Percentiles rank a stretch among this genome's conserved stretches.
Conservation (phyloP, 2,113 vertebrate species). For the Engraulis encrasicolus region DNA sequence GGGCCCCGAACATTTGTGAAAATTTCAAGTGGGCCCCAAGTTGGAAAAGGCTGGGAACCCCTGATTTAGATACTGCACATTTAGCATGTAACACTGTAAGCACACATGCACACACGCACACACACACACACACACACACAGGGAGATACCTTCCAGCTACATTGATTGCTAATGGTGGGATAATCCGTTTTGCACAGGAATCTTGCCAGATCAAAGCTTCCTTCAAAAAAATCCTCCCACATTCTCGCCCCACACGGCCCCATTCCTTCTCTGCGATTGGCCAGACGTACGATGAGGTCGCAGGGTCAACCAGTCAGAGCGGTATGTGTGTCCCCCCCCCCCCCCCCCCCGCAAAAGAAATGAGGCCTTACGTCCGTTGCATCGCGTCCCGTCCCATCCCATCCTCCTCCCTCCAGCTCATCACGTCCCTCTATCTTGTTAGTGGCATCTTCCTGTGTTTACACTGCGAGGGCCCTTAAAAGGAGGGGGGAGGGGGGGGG, state of each 20-base stretch:
- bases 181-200: not conserved
- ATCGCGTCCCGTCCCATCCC: too few relatives aligned
- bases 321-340: too few relatives aligned
- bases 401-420: constrained; percentile 5
- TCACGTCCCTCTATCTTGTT: constrained; percentile 55
- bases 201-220: not conserved
- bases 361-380: too few relatives aligned
- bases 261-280: not conserved
- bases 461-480: constrained; percentile 62
- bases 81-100: not conserved
- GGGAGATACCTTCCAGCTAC: not conserved
- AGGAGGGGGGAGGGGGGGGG: too few relatives aligned
- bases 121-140: not conserved
- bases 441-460: constrained; percentile 79
- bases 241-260: not conserved
- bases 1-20: too few relatives aligned
- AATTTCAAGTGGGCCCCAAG: too few relatives aligned
- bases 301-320: not conserved
- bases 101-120: too few relatives aligned
- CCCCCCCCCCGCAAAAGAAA: constrained; percentile 36
- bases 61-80: not conserved
- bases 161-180: constrained; percentile 2
- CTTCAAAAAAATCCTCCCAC: not conserved
- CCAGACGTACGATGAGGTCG: not conserved
- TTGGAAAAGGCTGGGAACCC: too few relatives aligned